A percentile compares a stretch with the other conserved stretches of the same genome.
phyloP scores from a whole-genome alignment of 2,113 vertebrate species.

The Telmatochromis brachygnathus region DNA sequence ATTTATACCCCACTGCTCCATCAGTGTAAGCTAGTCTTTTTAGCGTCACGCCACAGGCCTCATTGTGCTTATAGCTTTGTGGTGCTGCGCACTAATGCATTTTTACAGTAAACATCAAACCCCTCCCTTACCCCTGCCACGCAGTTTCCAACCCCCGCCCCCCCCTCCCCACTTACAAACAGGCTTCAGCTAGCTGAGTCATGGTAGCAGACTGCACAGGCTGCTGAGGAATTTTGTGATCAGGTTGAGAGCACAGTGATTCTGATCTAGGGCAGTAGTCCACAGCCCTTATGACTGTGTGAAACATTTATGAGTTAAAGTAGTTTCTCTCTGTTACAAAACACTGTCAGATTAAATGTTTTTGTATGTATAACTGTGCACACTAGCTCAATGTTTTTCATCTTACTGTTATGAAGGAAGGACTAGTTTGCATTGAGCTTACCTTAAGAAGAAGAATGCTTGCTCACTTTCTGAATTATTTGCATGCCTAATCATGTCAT shows the following conservation, averaged over 20 bases:
- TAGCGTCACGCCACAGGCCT: background rate
- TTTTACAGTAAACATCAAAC: background rate
- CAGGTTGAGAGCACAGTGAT: background rate
- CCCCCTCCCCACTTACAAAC: background rate
- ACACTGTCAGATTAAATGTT: background rate
- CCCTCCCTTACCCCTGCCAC: background rate
- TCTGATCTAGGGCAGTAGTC: constrained; percentile 11
- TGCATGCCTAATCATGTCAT: background rate
- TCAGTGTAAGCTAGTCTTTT: background rate
- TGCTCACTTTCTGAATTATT: background rate
- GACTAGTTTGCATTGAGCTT: background rate
- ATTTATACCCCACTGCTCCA: constrained; percentile 30
- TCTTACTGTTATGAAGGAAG: background rate
- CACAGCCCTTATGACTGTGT: background rate
- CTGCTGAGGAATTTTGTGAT: constrained; percentile 15
- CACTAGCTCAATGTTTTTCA: background rate
- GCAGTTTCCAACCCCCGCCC: background rate
- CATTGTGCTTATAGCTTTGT: background rate
- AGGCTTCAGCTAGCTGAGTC: constrained; percentile 34
- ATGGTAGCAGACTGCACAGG: constrained; percentile 9
- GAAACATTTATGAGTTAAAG: background rate
- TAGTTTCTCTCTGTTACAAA: background rate
- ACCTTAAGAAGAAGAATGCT: background rate
- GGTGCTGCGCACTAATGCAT: background rate
- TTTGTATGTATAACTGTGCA: background rate